Evolutionary conservation across 2,113 vertebrate species (phyloP), one percentile per base, ranked within the genome.

Genomic region (Polyodon spathula): DNA sequence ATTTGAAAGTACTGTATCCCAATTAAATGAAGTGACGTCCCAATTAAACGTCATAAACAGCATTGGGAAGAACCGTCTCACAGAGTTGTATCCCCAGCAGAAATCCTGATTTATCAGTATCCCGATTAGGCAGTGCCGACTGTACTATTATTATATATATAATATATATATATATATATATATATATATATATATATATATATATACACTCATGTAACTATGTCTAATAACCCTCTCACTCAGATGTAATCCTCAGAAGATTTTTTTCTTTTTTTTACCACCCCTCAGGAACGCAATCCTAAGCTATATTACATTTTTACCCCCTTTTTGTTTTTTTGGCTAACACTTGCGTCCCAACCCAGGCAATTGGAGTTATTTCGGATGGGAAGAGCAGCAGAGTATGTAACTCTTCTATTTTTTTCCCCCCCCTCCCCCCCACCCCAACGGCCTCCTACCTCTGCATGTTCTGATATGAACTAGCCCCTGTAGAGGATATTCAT

Each of bases 361-460:
- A 98, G 95, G 94, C 92, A 90, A 87, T 89, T 90, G 88, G 88
- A 88, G 78, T 80, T 96, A 93, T 97, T 93, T 97, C 84, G 92
- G 93, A 94, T 98, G 95, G 96, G 88, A 88, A 80, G 87, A 93
- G 63, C 84, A 89, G 66, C 82, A 84, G 79, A 93, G 96, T 98
- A 98, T 86, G 93, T 97, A 95, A 89, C 75, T 67, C 67, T 80
- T 75, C 70, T 70, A 81, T 81, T 82, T 66, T 54, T 76, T 71
- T 59, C 71, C 64, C 63, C 14, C 68, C 61, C 63, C 39, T 64
- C 66, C 70, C 74, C 71, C 64, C 63, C 14, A 57, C 66, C 52
- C 42, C 67, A 66, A 64, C 75, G 63, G 67, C 71, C 76, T 69
- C 78, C 67, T 70, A 15, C 55, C 70, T 74, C 72, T 80, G 81